Conservation (phyloP, 2,113 vertebrate species). For the Hippocampus mohnikei region DNA sequence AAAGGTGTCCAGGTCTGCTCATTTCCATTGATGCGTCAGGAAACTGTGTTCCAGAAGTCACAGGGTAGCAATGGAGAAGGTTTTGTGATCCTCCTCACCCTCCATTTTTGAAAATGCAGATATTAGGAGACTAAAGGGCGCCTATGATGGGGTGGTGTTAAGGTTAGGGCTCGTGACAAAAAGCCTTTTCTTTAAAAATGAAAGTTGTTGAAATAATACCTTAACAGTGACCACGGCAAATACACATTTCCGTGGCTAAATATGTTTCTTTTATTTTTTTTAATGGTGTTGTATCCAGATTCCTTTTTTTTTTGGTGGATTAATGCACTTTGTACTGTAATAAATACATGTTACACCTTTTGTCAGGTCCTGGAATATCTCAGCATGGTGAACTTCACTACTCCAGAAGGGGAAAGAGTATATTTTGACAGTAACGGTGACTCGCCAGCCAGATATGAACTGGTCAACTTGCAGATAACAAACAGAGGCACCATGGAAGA, state of each 20-base stretch:
- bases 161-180: too few relatives aligned
- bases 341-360: background rate
- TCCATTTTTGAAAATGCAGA: too few relatives aligned
- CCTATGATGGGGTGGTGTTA: too few relatives aligned
- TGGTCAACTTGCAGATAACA: conserved; percentile 70
- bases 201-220: background rate
- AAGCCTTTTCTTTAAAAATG: too few relatives aligned
- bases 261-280: background rate
- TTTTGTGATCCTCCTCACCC: too few relatives aligned
- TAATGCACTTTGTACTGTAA: background rate
- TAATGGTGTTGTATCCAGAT: background rate
- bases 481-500: conserved; percentile 51
- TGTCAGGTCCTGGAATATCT: conserved; percentile 64
- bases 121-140: too few relatives aligned
- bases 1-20: too few relatives aligned
- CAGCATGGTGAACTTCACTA: conserved; percentile 68
- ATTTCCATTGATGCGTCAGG: too few relatives aligned
- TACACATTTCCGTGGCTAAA: background rate
- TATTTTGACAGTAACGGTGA: conserved; percentile 73
- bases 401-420: conserved; percentile 53
- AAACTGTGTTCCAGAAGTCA: too few relatives aligned
- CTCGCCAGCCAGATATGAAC: conserved; percentile 71
- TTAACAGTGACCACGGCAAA: background rate
- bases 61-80: too few relatives aligned
- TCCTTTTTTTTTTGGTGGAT: background rate